phyloP scores from a whole-genome alignment of 2,888 invertebrate genomes.

The Agriopis marginaria region DNA sequence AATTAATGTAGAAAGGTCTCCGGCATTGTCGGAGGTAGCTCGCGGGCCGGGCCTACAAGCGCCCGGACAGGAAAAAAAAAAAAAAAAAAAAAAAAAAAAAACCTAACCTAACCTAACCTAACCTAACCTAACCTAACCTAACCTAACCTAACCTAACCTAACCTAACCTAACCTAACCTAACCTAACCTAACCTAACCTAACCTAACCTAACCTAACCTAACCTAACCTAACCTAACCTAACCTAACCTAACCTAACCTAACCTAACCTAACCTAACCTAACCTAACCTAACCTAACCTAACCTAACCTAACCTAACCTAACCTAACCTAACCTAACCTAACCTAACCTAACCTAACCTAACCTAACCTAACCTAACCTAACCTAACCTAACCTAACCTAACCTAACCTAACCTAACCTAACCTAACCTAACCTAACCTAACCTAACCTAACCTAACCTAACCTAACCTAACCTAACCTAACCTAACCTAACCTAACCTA shows the following conservation, averaged over 20 bases:
- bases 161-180: too few species aligned
- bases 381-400: slow-evolving; percentile 46
- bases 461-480: slow-evolving; percentile 46
- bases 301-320: not conserved
- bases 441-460: slow-evolving; percentile 47
- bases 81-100: too few species aligned
- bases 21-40: too few species aligned
- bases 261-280: not conserved
- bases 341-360: slow-evolving; percentile 36
- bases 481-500: slow-evolving; percentile 18
- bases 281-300: slow-evolving; percentile 28
- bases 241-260: not conserved
- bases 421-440: slow-evolving; percentile 46
- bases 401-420: slow-evolving; percentile 44
- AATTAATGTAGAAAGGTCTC: too few species aligned
- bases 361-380: slow-evolving; percentile 46
- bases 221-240: slow-evolving; percentile 27
- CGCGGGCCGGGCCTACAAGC: too few species aligned
- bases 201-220: too few species aligned
- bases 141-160: too few species aligned
- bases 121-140: too few species aligned
- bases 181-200: too few species aligned
- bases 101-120: too few species aligned
- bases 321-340: not conserved
- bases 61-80: too few species aligned